Conservation (phyloP, 2,113 vertebrate species). For the Myocastor coypus region DNA sequence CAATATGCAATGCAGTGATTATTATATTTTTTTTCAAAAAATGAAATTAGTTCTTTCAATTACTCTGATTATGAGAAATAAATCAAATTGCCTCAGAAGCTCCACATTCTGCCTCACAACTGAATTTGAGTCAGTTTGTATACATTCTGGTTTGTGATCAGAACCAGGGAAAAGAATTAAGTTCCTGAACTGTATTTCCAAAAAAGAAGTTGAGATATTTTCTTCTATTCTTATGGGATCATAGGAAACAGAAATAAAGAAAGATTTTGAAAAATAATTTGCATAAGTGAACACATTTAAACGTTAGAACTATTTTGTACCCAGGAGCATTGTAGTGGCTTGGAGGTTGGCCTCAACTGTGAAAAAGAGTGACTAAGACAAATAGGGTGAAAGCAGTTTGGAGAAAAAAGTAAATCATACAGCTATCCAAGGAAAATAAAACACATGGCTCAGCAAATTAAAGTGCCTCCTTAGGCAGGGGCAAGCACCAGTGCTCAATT, state of each 20-base stretch:
- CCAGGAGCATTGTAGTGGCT: background rate
- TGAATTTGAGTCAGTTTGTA: background rate
- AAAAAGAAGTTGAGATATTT: background rate
- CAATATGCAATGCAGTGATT: too few species aligned
- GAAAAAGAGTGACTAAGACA: background rate
- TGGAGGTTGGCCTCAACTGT: background rate
- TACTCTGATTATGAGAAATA: background rate
- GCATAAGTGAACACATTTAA: conserved; percentile 25
- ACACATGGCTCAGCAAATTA: background rate
- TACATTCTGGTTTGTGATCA: background rate
- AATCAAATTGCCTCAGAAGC: background rate
- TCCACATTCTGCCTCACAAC: background rate
- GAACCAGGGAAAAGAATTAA: background rate
- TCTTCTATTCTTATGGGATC: background rate
- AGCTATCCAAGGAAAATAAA: background rate
- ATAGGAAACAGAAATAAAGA: background rate
- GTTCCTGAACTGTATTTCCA: background rate
- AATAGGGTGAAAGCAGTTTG: background rate
- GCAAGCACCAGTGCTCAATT: too few species aligned
- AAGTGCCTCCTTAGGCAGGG: too few species aligned
- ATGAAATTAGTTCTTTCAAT: background rate
- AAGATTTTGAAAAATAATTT: conserved; percentile 38
- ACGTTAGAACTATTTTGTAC: background rate
- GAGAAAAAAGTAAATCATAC: background rate
- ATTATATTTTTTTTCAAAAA: too few species aligned